Percentiles rank a stretch among this genome's conserved stretches.
These are phyloP conservation scores for Ridgeia piscesae DNA, from an alignment of 1,140 invertebrate genomes.

Conservation along the genomic window DNA sequence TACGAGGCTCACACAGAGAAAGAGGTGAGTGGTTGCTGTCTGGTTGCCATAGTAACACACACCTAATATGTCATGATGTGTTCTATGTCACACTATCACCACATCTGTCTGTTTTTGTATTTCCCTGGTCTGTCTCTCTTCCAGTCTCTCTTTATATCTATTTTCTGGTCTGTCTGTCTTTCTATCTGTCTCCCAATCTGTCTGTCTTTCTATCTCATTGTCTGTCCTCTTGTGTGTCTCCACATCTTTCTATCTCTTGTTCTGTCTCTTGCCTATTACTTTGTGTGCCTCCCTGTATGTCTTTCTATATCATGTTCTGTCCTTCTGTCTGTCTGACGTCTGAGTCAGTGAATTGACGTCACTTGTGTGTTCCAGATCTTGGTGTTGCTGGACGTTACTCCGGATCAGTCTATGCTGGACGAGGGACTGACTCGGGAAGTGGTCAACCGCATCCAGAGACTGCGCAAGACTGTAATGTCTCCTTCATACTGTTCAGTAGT, in stretches of 20 bases:
- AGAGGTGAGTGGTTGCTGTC: constrained; percentile 63
- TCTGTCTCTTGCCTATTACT: neutral
- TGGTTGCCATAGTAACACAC: neutral
- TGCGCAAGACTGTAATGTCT: constrained; percentile 78
- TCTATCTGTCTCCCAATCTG: no score
- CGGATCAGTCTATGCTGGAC: constrained; percentile 85
- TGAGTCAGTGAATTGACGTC: neutral
- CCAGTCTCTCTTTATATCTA: neutral
- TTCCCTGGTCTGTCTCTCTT: neutral
- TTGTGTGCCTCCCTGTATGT: no score
- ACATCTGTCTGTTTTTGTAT: neutral
- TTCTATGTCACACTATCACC: neutral
- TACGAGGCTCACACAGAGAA: constrained; percentile 91
- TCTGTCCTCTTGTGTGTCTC: neutral
- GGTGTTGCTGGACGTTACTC: constrained; percentile 61
- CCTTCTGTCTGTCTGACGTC: neutral
- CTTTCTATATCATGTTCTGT: neutral
- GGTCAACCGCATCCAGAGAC: constrained; percentile 93
- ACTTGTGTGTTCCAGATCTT: constrained; percentile 45
- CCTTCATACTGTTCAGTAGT: neutral
- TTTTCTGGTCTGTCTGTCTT: no score
- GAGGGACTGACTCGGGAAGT: constrained; percentile 82
- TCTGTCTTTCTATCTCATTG: neutral
- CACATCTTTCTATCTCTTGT: no score
- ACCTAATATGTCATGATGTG: neutral